These are phyloP conservation scores for Aix galericulata DNA, from an alignment of 2,113 vertebrate species.

Conservation along the genomic window DNA sequence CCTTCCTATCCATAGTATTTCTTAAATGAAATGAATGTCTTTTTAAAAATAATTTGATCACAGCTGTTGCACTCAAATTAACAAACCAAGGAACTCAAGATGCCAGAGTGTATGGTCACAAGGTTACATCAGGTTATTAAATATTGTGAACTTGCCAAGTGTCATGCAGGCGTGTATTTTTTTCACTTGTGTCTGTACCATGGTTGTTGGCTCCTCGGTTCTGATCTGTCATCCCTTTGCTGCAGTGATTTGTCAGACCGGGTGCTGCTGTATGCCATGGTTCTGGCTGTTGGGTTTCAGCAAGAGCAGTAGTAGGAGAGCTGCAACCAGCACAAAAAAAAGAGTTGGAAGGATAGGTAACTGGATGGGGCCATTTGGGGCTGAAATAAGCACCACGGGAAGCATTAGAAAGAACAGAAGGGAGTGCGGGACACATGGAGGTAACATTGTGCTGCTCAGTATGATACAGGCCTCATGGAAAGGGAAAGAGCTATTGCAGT, in stretches of 20 bases:
- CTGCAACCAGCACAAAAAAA: not conserved
- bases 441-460: not conserved
- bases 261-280: not conserved
- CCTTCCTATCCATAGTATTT: not conserved
- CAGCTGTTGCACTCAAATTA: conserved; percentile 3
- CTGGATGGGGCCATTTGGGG: not conserved
- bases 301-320: not conserved
- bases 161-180: not conserved
- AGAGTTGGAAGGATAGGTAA: not conserved
- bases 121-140: conserved; percentile 2
- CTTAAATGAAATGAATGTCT: not conserved
- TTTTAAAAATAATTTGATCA: conserved; percentile 2
- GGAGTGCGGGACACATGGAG: not conserved
- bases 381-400: not conserved
- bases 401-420: not conserved
- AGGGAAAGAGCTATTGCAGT: not conserved
- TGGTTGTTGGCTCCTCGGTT: not conserved
- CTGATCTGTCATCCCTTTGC: not conserved
- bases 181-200: not conserved
- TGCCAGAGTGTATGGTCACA: not conserved
- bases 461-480: not conserved
- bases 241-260: not conserved
- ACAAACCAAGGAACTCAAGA: not conserved
- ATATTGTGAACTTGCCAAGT: not conserved
- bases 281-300: not conserved